Evolutionary conservation across 1,140 invertebrate genomes (phyloP).

Genomic region (Neotoxoptera formosana): DNA sequence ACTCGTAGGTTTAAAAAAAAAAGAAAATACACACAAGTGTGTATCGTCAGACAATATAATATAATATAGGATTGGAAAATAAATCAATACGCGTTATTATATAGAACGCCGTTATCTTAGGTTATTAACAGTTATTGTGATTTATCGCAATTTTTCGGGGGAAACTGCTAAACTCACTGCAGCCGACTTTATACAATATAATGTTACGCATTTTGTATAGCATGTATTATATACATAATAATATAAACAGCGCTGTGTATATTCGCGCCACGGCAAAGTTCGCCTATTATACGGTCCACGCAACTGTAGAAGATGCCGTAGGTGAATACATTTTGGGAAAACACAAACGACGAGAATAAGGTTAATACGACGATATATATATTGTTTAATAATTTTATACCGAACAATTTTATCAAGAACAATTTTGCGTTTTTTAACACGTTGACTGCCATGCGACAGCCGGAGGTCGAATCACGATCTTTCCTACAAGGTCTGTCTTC

Average conservation of each 20-base stretch:
- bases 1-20: not conserved
- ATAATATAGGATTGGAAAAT: not conserved
- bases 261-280: not conserved
- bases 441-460: too few species aligned
- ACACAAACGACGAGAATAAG: too few species aligned
- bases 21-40: not conserved
- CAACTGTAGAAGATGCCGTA: too few species aligned
- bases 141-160: not conserved
- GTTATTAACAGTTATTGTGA: not conserved
- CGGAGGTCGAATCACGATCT: too few species aligned
- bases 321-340: too few species aligned
- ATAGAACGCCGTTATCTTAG: not conserved
- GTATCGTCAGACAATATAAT: not conserved
- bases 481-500: too few species aligned
- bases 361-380: too few species aligned
- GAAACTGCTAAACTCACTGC: not conserved
- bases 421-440: too few species aligned
- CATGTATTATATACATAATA: not conserved
- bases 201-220: not conserved
- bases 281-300: not conserved
- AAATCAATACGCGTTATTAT: not conserved
- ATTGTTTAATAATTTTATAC: too few species aligned
- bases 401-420: too few species aligned
- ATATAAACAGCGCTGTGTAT: not conserved
- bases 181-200: not conserved